phyloP scores from a whole-genome alignment of 2,888 invertebrate genomes.

The Brachylomia viminalis region DNA sequence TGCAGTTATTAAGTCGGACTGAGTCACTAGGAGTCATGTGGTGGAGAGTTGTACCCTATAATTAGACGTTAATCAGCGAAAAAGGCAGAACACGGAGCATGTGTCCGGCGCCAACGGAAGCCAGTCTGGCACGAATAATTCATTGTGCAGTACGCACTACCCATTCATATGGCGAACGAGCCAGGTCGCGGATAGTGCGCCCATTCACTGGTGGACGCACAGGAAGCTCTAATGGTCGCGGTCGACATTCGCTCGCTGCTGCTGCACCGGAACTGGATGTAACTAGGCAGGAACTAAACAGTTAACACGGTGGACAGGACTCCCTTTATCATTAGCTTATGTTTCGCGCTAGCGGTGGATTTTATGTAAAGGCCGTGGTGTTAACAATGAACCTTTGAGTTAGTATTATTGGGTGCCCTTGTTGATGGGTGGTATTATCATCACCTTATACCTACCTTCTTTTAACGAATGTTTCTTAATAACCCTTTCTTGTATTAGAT shows the following conservation, averaged over 20 bases:
- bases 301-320: slow-evolving; percentile 76
- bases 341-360: slow-evolving; percentile 19
- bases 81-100: slow-evolving; percentile 84
- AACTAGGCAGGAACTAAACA: slow-evolving; percentile 84
- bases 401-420: not conserved
- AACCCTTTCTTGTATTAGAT: slow-evolving; percentile 9
- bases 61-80: slow-evolving; percentile 89
- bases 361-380: not conserved
- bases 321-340: slow-evolving; percentile 59
- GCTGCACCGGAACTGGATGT: slow-evolving; percentile 84
- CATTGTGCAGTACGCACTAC: slow-evolving; percentile 82
- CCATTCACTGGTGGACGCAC: slow-evolving; percentile 80
- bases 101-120: slow-evolving; percentile 87
- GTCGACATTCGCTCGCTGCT: slow-evolving; percentile 75
- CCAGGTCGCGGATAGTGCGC: slow-evolving; percentile 76
- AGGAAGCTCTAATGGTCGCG: slow-evolving; percentile 86
- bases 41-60: slow-evolving; percentile 85
- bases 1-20: slow-evolving; percentile 79
- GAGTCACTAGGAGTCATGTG: slow-evolving; percentile 86
- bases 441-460: not conserved
- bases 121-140: slow-evolving; percentile 86
- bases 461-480: not conserved
- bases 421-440: not conserved
- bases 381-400: slow-evolving; percentile 10
- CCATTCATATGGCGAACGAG: slow-evolving; percentile 83